Evolutionary conservation across 2,888 invertebrate genomes (phyloP).

Genomic region (Crossocerus cetratus): DNA sequence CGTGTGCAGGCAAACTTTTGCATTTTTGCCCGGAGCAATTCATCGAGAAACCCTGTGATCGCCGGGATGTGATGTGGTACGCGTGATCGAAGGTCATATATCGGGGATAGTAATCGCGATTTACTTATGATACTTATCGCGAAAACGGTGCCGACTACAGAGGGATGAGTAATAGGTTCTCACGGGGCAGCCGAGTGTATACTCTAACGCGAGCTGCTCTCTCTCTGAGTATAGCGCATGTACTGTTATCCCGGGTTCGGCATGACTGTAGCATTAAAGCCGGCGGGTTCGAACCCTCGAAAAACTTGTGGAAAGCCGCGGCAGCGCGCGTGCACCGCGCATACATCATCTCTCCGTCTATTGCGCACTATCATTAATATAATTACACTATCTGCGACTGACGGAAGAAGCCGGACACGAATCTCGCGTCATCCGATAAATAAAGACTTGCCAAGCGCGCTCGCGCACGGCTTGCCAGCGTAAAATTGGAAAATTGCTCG

Average conservation of each 20-base stretch:
- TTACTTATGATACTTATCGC: slow-evolving; percentile 66
- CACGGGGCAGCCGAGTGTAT: slow-evolving; percentile 23
- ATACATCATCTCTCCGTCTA: slow-evolving; percentile 14
- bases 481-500: slow-evolving; percentile 9
- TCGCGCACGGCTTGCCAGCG: slow-evolving; percentile 3
- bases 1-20: slow-evolving; percentile 43
- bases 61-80: neutral
- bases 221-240: slow-evolving; percentile 18
- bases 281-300: neutral
- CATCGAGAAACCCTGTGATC: slow-evolving; percentile 33
- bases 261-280: neutral
- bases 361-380: slow-evolving; percentile 35
- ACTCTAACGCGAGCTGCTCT: slow-evolving; percentile 26
- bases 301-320: neutral
- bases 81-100: slow-evolving; percentile 53
- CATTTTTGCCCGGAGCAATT: slow-evolving; percentile 58
- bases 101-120: slow-evolving; percentile 61
- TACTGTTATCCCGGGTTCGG: slow-evolving; percentile 39
- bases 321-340: neutral
- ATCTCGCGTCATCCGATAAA: slow-evolving; percentile 9
- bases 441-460: neutral
- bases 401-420: neutral
- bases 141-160: slow-evolving; percentile 13
- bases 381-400: slow-evolving; percentile 11
- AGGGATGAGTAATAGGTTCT: slow-evolving; percentile 50